Conservation (phyloP, 1,140 invertebrate genomes). For the Papilio polyxenes region DNA sequence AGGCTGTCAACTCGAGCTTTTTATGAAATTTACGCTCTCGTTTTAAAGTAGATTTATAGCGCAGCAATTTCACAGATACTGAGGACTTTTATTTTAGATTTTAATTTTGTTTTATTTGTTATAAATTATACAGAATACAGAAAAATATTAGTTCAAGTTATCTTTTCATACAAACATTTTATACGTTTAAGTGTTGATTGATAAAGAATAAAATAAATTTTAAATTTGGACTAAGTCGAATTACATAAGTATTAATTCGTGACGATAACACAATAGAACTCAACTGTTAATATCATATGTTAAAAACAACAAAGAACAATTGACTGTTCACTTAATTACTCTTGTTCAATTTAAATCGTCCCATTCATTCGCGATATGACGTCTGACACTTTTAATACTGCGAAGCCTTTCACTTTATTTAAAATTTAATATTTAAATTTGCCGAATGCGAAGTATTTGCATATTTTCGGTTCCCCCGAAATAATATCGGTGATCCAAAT, state of each 20-base stretch:
- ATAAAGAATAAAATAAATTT: too few species aligned
- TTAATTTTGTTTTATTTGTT: background rate
- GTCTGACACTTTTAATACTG: constrained; percentile 14
- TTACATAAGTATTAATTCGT: background rate
- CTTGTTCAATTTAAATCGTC: background rate
- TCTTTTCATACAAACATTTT: too few species aligned
- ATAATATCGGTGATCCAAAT: background rate
- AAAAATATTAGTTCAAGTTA: too few species aligned
- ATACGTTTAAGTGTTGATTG: too few species aligned
- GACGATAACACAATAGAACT: background rate
- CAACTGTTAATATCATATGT: background rate
- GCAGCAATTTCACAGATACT: background rate
- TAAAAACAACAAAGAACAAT: background rate
- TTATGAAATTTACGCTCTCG: constrained; percentile 21
- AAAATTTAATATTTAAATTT: constrained; percentile 17
- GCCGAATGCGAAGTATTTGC: constrained; percentile 20
- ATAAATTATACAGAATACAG: too few species aligned
- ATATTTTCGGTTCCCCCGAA: constrained; percentile 2
- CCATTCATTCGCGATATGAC: constrained; percentile 11
- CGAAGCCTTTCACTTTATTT: constrained; percentile 5
- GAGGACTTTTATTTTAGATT: background rate
- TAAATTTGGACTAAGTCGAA: too few species aligned
- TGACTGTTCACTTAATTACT: constrained; percentile 1
- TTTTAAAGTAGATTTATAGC: constrained; percentile 4
- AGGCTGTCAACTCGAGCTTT: constrained; percentile 17